Percentiles rank a stretch among this genome's conserved stretches.
Conservation (phyloP, 2,113 vertebrate species). For the Uria lomvia region DNA sequence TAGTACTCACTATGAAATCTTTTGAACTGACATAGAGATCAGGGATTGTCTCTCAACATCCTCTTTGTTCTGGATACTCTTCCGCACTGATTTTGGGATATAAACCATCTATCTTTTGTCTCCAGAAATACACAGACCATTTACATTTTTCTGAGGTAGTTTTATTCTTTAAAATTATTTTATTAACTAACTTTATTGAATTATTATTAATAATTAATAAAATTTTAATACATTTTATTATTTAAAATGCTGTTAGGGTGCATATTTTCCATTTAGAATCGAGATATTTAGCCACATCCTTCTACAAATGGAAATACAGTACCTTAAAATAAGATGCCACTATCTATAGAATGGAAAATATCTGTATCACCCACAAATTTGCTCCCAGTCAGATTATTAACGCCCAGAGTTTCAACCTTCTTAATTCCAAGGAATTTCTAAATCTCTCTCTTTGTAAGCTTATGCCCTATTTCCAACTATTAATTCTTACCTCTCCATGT, state of each 20-base stretch:
- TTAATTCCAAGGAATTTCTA: constrained; percentile 17
- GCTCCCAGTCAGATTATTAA: not conserved
- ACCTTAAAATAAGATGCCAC: not conserved
- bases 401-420: not conserved
- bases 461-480: not conserved
- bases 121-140: not conserved
- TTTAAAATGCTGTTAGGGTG: not conserved
- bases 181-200: not conserved
- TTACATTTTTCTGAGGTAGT: not conserved
- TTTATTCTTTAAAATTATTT: not conserved
- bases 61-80: not conserved
- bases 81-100: not conserved
- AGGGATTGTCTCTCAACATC: not conserved
- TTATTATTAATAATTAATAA: not conserved
- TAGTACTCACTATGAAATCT: not conserved
- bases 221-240: not conserved
- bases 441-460: not conserved
- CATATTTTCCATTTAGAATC: not conserved
- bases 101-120: not conserved
- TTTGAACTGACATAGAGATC: not conserved
- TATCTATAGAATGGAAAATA: not conserved
- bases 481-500: not conserved
- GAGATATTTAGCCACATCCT: not conserved
- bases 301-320: not conserved
- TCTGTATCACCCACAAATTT: not conserved